Percentiles rank a stretch among this genome's conserved stretches.
phyloP scores from a whole-genome alignment of 2,113 vertebrate genomes.

The Poeciliopsis retropinna region DNA sequence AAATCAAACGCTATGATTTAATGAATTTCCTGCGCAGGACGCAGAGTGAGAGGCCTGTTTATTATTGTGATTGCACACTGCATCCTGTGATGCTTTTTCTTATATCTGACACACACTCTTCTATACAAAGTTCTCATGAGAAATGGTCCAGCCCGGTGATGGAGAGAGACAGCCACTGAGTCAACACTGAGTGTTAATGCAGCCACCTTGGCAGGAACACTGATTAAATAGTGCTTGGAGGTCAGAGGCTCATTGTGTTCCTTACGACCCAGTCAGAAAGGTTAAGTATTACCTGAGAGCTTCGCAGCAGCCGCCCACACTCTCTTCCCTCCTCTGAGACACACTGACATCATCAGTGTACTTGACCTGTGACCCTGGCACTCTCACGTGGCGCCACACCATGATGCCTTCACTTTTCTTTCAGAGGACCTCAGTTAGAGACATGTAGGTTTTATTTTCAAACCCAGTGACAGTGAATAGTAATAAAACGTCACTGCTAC shows the following conservation, averaged over 20 bases:
- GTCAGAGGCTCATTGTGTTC: slow-evolving; percentile 72
- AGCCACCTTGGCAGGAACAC: slow-evolving; percentile 60
- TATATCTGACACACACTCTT: slow-evolving; percentile 75
- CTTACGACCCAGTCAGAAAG: slow-evolving; percentile 58
- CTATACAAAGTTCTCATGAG: slow-evolving; percentile 78
- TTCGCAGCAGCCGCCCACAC: slow-evolving; percentile 54
- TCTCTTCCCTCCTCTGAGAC: slow-evolving; percentile 52
- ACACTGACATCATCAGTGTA: slow-evolving; percentile 65
- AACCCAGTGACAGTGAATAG: background rate
- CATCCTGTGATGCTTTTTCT: slow-evolving; percentile 80
- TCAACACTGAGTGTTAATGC: slow-evolving; percentile 18
- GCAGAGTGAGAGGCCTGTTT: slow-evolving; percentile 76
- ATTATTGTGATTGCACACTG: slow-evolving; percentile 81
- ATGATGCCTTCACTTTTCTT: slow-evolving; percentile 14
- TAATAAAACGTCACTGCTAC: background rate
- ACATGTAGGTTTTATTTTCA: background rate
- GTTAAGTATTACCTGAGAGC: slow-evolving; percentile 76
- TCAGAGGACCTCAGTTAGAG: slow-evolving; percentile 20
- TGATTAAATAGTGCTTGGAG: slow-evolving; percentile 58
- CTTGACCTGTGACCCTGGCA: slow-evolving; percentile 56
- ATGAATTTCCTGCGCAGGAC: slow-evolving; percentile 81
- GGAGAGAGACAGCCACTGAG: slow-evolving; percentile 41
- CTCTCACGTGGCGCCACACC: slow-evolving; percentile 52
- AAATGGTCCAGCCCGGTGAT: slow-evolving; percentile 69
- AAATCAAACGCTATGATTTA: slow-evolving; percentile 84